These are phyloP conservation scores for Ceratosolen solmsi DNA, from an alignment of 1,140 invertebrate species.

Conservation along the genomic window DNA sequence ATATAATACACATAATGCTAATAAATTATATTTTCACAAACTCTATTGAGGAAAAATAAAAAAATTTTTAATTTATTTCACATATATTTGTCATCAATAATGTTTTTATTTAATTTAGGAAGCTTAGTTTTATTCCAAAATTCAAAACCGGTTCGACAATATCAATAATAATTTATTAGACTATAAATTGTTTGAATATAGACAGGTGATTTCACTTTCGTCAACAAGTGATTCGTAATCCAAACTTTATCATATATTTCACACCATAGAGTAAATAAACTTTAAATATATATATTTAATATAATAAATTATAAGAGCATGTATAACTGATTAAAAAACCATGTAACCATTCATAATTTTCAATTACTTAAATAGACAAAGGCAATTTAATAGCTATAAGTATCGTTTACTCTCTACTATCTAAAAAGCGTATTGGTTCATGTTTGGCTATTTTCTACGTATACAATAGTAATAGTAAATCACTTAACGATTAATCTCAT, in stretches of 20 bases:
- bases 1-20: neutral
- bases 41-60: neutral
- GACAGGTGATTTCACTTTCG: neutral
- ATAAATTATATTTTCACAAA: conserved; percentile 9
- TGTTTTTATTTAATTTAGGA: neutral
- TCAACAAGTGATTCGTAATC: neutral
- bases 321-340: neutral
- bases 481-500: conserved; percentile 56
- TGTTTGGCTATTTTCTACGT: conserved; percentile 49
- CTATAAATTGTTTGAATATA: neutral
- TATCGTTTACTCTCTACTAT: conserved; percentile 15
- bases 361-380: neutral
- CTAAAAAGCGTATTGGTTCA: neutral
- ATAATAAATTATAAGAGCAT: neutral
- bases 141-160: neutral
- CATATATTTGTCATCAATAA: neutral
- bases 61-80: neutral
- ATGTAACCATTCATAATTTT: neutral
- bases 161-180: conserved; percentile 10
- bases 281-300: neutral
- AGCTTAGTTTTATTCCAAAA: neutral
- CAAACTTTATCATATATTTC: neutral
- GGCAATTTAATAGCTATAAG: neutral
- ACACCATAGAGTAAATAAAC: neutral
- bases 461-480: conserved; percentile 49